Conservation (phyloP, 2,797 vertebrate genomes). For the Enteromius argenteus region DNA sequence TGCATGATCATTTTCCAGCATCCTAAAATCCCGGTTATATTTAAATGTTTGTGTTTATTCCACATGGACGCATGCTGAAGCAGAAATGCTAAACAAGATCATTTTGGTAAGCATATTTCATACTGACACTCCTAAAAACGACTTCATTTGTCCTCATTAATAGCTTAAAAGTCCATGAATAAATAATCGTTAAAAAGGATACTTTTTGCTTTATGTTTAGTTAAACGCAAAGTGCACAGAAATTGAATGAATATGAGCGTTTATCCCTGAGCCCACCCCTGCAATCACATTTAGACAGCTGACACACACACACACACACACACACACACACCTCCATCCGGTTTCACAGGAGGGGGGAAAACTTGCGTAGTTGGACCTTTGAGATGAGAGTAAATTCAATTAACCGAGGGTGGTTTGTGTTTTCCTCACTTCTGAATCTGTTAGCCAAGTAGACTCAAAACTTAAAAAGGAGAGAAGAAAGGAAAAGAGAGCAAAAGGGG, state of each 20-base stretch:
- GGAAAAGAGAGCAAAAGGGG: slow-evolving; percentile 67
- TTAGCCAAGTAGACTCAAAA: slow-evolving; percentile 77
- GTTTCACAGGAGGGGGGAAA: slow-evolving; percentile 65
- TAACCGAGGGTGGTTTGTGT: slow-evolving; percentile 80
- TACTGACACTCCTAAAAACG: slow-evolving; percentile 82
- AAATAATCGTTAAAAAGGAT: slow-evolving; percentile 82
- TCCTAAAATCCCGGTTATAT: slow-evolving; percentile 69
- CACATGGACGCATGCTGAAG: slow-evolving; percentile 70
- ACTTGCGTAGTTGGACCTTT: slow-evolving; percentile 72
- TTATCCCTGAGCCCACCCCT: slow-evolving; percentile 68
- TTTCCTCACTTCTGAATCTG: slow-evolving; percentile 74
- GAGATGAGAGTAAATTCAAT: slow-evolving; percentile 80
- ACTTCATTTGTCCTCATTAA: slow-evolving; percentile 88
- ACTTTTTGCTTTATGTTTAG: slow-evolving; percentile 69
- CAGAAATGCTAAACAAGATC: slow-evolving; percentile 80
- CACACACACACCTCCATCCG: slow-evolving; percentile 64
- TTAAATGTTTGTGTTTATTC: slow-evolving; percentile 79
- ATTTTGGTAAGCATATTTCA: slow-evolving; percentile 81
- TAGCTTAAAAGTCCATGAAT: slow-evolving; percentile 87
- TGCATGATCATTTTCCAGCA: slow-evolving; percentile 67
- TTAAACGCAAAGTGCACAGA: slow-evolving; percentile 74
- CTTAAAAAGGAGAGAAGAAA: slow-evolving; percentile 78
- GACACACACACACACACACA: slow-evolving; percentile 73
- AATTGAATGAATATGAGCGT: slow-evolving; percentile 75
- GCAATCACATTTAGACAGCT: slow-evolving; percentile 70